A percentile compares a stretch with the other conserved stretches of the same genome.
Conservation (phyloP, 2,797 vertebrate species). For the Xenops minutus region DNA sequence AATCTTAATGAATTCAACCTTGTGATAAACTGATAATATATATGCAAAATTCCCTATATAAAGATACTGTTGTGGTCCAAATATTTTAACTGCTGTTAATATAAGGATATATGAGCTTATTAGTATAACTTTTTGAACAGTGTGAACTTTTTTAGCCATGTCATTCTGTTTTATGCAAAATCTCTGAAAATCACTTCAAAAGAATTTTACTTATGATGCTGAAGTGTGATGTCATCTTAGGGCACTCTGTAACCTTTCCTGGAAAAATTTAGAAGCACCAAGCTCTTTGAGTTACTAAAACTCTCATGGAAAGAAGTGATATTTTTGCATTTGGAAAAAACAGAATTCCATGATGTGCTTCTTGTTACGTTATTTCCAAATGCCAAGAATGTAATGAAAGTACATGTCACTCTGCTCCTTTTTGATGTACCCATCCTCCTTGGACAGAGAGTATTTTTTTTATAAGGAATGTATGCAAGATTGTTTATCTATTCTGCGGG, state of each 20-base stretch:
- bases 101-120: neutral
- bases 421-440: neutral
- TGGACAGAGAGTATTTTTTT: neutral
- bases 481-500: neutral
- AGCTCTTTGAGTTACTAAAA: neutral
- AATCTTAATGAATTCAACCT: neutral
- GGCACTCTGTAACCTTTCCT: neutral
- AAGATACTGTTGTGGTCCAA: neutral
- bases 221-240: neutral
- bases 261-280: neutral
- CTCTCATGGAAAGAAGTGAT: neutral
- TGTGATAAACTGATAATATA: neutral
- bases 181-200: neutral
- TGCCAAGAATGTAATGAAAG: accelerated
- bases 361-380: neutral
- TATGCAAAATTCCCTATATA: neutral
- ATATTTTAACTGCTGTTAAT: neutral
- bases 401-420: neutral
- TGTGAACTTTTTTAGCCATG: neutral
- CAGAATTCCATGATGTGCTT: neutral
- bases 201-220: neutral
- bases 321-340: neutral
- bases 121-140: neutral
- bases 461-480: neutral
- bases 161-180: neutral